Conservation (phyloP, 2,888 invertebrate genomes). For the Altica lythri region DNA sequence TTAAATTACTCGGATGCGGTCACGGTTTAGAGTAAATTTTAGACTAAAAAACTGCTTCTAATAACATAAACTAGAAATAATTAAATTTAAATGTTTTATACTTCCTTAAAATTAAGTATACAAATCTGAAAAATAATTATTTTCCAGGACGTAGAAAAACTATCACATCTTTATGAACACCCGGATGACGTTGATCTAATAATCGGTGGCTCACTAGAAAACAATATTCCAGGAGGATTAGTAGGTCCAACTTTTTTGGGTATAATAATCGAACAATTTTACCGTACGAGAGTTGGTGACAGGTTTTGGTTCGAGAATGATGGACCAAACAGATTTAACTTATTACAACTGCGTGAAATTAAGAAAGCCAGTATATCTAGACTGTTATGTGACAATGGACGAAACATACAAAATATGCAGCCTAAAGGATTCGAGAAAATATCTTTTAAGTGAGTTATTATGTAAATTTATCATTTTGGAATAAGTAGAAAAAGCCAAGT, state of each 20-base stretch:
- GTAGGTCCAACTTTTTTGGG: conserved; percentile 87
- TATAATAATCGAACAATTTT: conserved; percentile 83
- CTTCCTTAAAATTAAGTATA: too few relatives aligned
- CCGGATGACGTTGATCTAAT: conserved; percentile 84
- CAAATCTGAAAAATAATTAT: too few relatives aligned
- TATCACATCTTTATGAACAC: conserved; percentile 68
- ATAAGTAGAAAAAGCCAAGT: background rate
- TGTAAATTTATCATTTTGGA: background rate
- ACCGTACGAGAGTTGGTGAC: conserved; percentile 79
- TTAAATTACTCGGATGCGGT: too few relatives aligned
- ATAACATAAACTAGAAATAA: too few relatives aligned
- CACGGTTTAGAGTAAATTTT: too few relatives aligned
- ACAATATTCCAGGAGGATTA: conserved; percentile 73
- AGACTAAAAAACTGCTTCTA: too few relatives aligned
- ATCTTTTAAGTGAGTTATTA: conserved; percentile 59
- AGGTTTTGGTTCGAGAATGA: conserved; percentile 82
- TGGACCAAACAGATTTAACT: conserved; percentile 65
- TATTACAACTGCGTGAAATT: conserved; percentile 74
- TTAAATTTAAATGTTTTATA: too few relatives aligned
- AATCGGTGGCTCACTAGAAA: conserved; percentile 82
- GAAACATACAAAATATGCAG: conserved; percentile 69
- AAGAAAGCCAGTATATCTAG: conserved; percentile 77
- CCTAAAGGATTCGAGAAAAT: conserved; percentile 68
- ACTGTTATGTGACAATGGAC: conserved; percentile 79
- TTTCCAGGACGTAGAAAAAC: conserved; percentile 66